Percentiles rank a stretch among this genome's conserved stretches.
Conservation (phyloP, 2,888 invertebrate genomes). For the Branchipolynoe longqiensis region DNA sequence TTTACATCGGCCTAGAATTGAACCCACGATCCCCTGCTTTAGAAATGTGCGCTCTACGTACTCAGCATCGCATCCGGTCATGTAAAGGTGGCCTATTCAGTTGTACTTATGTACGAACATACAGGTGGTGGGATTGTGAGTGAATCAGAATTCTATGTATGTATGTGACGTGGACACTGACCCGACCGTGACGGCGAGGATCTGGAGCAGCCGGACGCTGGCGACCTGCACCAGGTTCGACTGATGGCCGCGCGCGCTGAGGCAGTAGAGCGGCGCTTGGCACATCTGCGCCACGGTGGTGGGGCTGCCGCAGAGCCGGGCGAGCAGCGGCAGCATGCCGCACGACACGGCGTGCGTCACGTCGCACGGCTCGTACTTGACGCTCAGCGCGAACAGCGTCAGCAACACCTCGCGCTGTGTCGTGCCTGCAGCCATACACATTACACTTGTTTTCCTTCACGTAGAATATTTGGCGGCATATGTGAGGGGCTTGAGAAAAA, state of each 20-base stretch:
- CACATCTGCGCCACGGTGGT: slow-evolving; percentile 69
- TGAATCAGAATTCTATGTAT: no score
- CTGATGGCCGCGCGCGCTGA: slow-evolving; percentile 73
- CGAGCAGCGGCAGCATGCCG: slow-evolving; percentile 83
- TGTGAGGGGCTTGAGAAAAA: no score
- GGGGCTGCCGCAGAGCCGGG: slow-evolving; percentile 81
- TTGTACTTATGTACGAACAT: no score
- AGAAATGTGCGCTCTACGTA: no score
- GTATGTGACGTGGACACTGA: slow-evolving; percentile 71
- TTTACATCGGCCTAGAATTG: no score
- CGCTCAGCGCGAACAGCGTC: slow-evolving; percentile 84
- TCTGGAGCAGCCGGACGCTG: slow-evolving; percentile 84
- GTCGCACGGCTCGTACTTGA: slow-evolving; percentile 84
- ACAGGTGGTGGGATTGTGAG: no score
- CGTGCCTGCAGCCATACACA: slow-evolving; percentile 74
- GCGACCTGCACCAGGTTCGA: slow-evolving; percentile 80
- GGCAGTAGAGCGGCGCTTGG: slow-evolving; percentile 64
- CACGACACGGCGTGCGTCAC: slow-evolving; percentile 84
- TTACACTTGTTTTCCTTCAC: no score
- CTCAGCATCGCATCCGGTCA: no score
- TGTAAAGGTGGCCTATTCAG: no score
- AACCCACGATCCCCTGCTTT: no score
- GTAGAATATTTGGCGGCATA: no score
- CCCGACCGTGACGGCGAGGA: slow-evolving; percentile 84
- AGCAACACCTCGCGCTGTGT: slow-evolving; percentile 83